These are phyloP conservation scores for Corythoichthys intestinalis DNA, from an alignment of 2,113 vertebrate species.

Conservation along the genomic window DNA sequence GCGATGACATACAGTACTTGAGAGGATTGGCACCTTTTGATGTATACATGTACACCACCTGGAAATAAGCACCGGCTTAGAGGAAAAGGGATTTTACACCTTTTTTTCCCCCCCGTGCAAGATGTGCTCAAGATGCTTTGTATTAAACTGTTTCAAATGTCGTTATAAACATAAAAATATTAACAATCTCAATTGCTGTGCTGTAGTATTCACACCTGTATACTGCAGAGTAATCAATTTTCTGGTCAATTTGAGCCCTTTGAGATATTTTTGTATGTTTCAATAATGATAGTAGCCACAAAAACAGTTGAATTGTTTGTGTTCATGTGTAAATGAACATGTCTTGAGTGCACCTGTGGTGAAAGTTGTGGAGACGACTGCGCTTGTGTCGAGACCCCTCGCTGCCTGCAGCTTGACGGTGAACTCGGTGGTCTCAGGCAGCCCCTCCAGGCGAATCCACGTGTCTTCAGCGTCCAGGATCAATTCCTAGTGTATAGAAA, in stretches of 20 bases:
- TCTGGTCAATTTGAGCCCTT: not conserved
- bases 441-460: slow-evolving; percentile 93
- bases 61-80: not conserved
- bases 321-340: not conserved
- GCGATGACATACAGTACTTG: slow-evolving; percentile 1
- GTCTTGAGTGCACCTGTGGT: slow-evolving; percentile 78
- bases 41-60: not conserved
- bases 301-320: not conserved
- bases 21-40: not conserved
- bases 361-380: slow-evolving; percentile 80
- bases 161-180: not conserved
- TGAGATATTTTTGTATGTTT: not conserved
- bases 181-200: not conserved
- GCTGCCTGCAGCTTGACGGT: slow-evolving; percentile 87
- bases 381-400: slow-evolving; percentile 77
- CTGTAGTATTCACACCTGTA: not conserved
- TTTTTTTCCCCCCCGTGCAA: not conserved
- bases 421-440: slow-evolving; percentile 88
- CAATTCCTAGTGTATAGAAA: slow-evolving; percentile 77
- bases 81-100: not conserved
- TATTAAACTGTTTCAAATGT: not conserved
- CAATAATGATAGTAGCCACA: not conserved
- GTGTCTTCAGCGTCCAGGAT: slow-evolving; percentile 95
- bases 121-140: not conserved
- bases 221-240: too few species aligned